Evolutionary conservation across 2,113 vertebrate species (phyloP).

Genomic region (Gavialis gangeticus): DNA sequence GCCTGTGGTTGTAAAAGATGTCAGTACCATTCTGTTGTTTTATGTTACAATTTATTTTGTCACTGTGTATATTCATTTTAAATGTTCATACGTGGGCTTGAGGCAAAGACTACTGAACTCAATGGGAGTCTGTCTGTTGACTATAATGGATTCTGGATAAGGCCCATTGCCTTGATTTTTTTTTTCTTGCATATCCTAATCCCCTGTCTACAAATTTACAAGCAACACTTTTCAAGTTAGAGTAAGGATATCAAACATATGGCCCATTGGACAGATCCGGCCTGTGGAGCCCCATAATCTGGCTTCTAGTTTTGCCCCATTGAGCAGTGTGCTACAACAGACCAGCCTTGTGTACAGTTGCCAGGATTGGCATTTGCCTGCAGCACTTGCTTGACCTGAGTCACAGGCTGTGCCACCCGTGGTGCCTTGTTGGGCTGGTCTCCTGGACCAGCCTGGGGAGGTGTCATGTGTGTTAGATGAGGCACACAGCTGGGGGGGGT

Average conservation of each 20-base stretch:
- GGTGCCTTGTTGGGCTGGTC: no score
- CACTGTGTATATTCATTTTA: slow-evolving; percentile 18
- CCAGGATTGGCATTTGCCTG: no score
- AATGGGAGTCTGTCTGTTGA: not conserved
- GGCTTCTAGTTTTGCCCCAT: no score
- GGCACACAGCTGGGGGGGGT: no score
- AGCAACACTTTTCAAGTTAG: not conserved
- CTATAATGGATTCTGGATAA: not conserved
- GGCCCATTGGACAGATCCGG: no score
- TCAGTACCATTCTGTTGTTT: slow-evolving; percentile 13
- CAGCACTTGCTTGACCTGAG: no score
- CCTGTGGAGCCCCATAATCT: no score
- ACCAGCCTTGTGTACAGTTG: no score
- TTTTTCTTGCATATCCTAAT: not conserved
- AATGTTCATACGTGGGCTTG: not conserved
- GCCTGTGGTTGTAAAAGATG: slow-evolving; percentile 23
- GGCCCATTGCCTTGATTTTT: not conserved
- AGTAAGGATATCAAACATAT: not conserved
- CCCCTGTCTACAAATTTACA: not conserved
- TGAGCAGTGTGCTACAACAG: no score
- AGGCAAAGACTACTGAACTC: not conserved
- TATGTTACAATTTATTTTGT: slow-evolving; percentile 17
- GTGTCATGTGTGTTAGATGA: no score
- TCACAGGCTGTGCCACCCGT: no score
- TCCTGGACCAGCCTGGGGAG: no score